A percentile compares a stretch with the other conserved stretches of the same genome.
phyloP scores from a whole-genome alignment of 2,888 invertebrate genomes.

The Heliconius aoede region DNA sequence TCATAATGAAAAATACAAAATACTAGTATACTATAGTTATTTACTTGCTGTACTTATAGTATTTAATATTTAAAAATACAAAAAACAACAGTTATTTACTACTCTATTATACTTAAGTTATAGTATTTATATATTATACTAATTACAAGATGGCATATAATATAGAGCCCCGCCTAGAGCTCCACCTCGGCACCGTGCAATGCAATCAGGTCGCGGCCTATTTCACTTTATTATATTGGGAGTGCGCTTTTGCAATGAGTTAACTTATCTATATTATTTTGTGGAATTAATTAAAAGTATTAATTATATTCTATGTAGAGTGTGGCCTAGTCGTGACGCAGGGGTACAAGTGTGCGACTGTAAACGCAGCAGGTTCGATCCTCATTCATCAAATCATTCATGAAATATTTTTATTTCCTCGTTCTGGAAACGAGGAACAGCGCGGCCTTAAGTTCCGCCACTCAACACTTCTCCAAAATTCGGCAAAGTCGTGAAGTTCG shows the following conservation, averaged over 20 bases:
- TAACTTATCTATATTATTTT: background rate
- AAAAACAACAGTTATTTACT: background rate
- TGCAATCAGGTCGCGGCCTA: constrained; percentile 42
- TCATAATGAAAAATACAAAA: too few species aligned
- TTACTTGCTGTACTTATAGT: background rate
- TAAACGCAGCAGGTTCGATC: too few species aligned
- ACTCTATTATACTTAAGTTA: background rate
- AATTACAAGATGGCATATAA: constrained; percentile 20
- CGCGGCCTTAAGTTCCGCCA: too few species aligned
- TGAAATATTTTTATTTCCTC: too few species aligned
- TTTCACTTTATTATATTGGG: constrained; percentile 41
- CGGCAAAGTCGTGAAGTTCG: too few species aligned
- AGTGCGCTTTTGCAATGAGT: constrained; percentile 30
- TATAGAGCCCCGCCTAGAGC: constrained; percentile 17
- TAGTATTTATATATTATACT: background rate
- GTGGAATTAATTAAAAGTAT: background rate
- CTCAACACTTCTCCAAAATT: too few species aligned
- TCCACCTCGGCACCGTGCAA: constrained; percentile 17
- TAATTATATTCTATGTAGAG: background rate
- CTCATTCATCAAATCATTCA: too few species aligned
- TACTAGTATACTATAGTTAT: too few species aligned
- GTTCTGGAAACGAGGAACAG: too few species aligned
- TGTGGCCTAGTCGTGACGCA: background rate
- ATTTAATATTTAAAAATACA: too few species aligned
- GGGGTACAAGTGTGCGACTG: too few species aligned